Evolutionary conservation across 2,888 invertebrate genomes (phyloP).

Genomic region (Drosophila algonquin): DNA sequence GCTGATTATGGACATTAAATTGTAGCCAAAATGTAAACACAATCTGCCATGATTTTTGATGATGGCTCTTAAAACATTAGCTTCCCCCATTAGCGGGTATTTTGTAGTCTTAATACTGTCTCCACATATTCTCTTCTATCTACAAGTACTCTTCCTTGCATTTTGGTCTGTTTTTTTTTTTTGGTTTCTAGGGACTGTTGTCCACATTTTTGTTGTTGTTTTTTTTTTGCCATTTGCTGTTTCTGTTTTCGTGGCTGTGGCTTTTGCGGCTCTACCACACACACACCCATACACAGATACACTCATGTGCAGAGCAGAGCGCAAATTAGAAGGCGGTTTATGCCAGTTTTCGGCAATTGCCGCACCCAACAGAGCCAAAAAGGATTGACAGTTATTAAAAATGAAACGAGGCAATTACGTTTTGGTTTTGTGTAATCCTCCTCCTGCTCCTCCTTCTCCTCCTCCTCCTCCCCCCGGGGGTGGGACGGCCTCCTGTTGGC

Average conservation of each 20-base stretch:
- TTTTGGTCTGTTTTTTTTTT: constrained; percentile 9
- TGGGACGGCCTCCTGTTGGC: constrained; percentile 32
- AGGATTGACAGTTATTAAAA: constrained; percentile 80
- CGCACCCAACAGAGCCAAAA: constrained; percentile 65
- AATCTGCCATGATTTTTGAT: not conserved
- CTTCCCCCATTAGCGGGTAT: not conserved
- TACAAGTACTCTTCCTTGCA: not conserved
- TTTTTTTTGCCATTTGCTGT: constrained; percentile 34
- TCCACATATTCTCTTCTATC: not conserved
- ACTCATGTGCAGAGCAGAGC: constrained; percentile 9
- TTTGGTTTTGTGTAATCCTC: constrained; percentile 31
- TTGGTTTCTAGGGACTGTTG: constrained; percentile 9
- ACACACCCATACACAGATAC: not conserved
- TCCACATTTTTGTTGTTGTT: constrained; percentile 35
- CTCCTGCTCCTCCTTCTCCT: not conserved
- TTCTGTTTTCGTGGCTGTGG: constrained; percentile 31
- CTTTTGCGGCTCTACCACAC: constrained; percentile 46
- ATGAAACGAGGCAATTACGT: constrained; percentile 76
- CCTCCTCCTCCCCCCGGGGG: not conserved
- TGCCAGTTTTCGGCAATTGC: constrained; percentile 63
- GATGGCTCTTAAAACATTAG: not conserved
- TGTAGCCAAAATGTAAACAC: not conserved
- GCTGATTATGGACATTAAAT: not conserved
- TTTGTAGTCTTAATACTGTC: not conserved
- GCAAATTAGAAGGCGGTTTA: constrained; percentile 68